Evolutionary conservation across 1,140 invertebrate species (phyloP), one percentile per base, ranked within the genome.

Genomic region (Pteromalus puparum): DNA sequence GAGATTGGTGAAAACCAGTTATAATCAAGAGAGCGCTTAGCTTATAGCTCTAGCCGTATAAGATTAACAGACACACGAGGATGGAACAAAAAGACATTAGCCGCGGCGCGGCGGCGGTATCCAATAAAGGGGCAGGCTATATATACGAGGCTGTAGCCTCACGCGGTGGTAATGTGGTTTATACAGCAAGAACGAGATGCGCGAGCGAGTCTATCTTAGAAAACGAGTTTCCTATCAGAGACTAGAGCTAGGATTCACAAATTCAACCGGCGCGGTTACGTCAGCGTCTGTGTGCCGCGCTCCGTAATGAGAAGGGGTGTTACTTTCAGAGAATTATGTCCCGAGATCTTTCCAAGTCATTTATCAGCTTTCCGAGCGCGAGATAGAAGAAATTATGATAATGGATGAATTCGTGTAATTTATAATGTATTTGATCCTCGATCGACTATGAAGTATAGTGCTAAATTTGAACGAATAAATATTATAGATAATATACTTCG

Each of bases 1-100:
- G 65, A 83, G 61, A 83, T 83, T 78, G 65, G 75, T 68, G 42
- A 83, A 78, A 83, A 83, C 74, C 82, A 83, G 82, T 83, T 78
- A 72, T 83, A 72, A 76, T 76, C 53, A 48, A 38, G 34, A 82
- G 26, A 21, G 61, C 1, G 61, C 21, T 72, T 34, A 28, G 65
- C 68, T 7, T 61, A 61, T 61, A 21, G 65, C 78, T 28, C 24
- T n/a, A 2, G 65, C 48, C 53, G 48, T 82, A 75, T 65, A 82
- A 82, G 73, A 82, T 82, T 82, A 82, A 65, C 26, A 30, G 72
- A 24, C 13, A 34, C 72, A 21, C 10, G 38, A 81, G 80, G n/a
- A 65, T 65, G 26, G 80, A 38, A 74, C 7, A 26, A 28, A 70
- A 48, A 38, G 70, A 70, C 10, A 67, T 21, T 10, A 48, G 15